Percentiles rank a stretch among this genome's conserved stretches.
These are phyloP conservation scores for Pachycephala philippinensis DNA, from an alignment of 2,113 vertebrate genomes.

Conservation along the genomic window DNA sequence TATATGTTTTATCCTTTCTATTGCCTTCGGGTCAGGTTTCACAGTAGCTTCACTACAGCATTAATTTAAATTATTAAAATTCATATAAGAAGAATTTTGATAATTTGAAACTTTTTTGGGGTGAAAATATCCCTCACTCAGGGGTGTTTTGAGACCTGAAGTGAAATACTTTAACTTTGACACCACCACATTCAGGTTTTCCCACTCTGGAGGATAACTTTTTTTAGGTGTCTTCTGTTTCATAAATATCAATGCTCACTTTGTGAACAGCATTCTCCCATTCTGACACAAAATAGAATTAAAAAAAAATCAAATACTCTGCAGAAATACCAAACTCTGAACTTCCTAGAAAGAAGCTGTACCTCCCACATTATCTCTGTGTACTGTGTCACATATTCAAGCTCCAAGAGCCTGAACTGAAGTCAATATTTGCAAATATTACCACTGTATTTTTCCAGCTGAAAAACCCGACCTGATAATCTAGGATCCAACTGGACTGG, in stretches of 20 bases:
- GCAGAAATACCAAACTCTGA: neutral
- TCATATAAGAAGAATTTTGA: neutral
- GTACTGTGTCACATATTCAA: neutral
- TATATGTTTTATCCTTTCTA: neutral
- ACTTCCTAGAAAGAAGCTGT: neutral
- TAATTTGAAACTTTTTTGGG: neutral
- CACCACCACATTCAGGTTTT: neutral
- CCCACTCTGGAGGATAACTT: neutral
- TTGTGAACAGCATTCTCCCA: neutral
- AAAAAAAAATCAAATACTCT: neutral
- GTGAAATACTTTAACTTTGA: neutral
- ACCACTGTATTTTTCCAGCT: constrained; percentile 20
- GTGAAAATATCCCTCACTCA: neutral
- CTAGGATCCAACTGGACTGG: neutral
- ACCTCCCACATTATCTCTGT: neutral
- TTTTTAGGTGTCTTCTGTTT: neutral
- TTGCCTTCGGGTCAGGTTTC: neutral
- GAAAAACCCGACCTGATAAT: constrained; percentile 30
- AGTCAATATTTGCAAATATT: constrained; percentile 51
- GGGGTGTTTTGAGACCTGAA: neutral
- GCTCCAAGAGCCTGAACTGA: neutral
- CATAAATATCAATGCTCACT: neutral
- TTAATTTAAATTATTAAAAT: neutral
- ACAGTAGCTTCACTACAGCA: neutral
- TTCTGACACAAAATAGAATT: neutral